Evolutionary conservation across 2,888 invertebrate genomes (phyloP).

Genomic region (Stramonita haemastoma): DNA sequence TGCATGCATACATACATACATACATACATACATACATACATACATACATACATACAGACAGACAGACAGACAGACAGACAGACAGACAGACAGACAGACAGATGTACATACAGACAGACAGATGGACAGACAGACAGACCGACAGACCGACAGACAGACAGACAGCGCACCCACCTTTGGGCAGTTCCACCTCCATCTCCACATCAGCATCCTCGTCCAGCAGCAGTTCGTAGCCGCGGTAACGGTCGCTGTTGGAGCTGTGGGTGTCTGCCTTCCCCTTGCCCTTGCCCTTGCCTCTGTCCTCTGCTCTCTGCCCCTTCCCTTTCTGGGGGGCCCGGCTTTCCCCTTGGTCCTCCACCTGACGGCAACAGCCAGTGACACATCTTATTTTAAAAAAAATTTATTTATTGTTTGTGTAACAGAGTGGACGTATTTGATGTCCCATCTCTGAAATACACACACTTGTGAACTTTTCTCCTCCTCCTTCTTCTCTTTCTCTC

Average conservation of each 20-base stretch:
- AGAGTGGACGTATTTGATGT: too few species aligned
- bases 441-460: too few species aligned
- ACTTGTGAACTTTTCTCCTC: too few species aligned
- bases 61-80: not conserved
- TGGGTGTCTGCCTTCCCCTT: not conserved
- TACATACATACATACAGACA: not conserved
- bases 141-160: not conserved
- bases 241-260: conserved; percentile 48
- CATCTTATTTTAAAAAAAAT: too few species aligned
- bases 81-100: not conserved
- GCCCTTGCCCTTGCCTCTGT: not conserved
- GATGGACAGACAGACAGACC: not conserved
- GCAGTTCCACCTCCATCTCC: conserved; percentile 60
- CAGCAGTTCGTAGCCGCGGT: conserved; percentile 70
- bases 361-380: not conserved
- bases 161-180: conserved; percentile 57
- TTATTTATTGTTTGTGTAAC: too few species aligned
- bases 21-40: too few species aligned
- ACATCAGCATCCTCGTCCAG: conserved; percentile 61
- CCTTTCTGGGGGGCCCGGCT: conserved; percentile 25
- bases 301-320: conserved; percentile 13
- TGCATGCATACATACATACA: too few species aligned
- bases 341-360: conserved; percentile 65
- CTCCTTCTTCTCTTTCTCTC: too few species aligned
- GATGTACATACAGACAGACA: not conserved